Conservation (phyloP, 2,888 invertebrate species). For the Smittia aterrima region DNA sequence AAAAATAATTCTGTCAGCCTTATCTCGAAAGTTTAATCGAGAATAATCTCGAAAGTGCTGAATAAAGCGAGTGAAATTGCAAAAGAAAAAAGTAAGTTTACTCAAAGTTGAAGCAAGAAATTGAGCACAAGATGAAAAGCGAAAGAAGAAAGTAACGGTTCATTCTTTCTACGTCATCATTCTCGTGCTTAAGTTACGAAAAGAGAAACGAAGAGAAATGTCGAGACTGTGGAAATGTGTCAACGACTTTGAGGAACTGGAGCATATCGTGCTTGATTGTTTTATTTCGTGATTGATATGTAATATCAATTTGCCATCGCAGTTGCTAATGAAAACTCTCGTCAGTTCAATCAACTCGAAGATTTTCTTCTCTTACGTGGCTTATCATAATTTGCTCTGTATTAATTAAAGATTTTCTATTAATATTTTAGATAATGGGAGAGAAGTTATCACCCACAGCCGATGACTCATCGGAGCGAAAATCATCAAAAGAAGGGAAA, state of each 20-base stretch:
- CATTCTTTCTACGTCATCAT: slow-evolving; percentile 28
- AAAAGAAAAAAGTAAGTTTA: background rate
- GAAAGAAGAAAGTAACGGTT: slow-evolving; percentile 34
- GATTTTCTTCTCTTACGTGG: background rate
- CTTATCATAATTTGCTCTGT: background rate
- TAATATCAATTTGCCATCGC: background rate
- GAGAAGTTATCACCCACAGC: slow-evolving; percentile 28
- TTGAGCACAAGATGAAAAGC: background rate
- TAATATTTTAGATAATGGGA: slow-evolving; percentile 26
- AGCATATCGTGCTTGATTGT: background rate
- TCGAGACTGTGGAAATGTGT: slow-evolving; percentile 34
- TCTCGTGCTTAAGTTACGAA: slow-evolving; percentile 23
- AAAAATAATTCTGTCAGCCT: background rate
- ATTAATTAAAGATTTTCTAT: background rate
- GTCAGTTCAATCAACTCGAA: no score
- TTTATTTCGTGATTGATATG: background rate
- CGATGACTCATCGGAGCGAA: background rate
- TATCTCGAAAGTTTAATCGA: background rate
- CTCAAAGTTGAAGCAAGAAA: slow-evolving; percentile 1
- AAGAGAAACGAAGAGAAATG: background rate
- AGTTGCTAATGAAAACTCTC: no score
- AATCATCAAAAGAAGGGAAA: slow-evolving; percentile 27
- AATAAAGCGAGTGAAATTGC: no score
- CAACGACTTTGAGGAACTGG: slow-evolving; percentile 19
- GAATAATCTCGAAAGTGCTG: background rate